Conservation (phyloP, 1,140 invertebrate species). For the Drosophila arawakana region DNA sequence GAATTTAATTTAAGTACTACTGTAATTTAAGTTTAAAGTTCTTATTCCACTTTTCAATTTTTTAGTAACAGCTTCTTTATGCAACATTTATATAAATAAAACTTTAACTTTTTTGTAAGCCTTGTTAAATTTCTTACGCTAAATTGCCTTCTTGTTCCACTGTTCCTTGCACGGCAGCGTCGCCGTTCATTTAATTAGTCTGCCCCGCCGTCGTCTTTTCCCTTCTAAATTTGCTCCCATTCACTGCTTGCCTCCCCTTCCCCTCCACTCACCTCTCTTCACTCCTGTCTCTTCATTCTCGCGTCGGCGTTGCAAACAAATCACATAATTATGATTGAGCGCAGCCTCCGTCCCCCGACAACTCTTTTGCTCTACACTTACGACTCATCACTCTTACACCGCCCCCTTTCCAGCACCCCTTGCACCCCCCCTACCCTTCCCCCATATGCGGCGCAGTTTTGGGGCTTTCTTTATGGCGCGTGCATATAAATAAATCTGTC, state of each 20-base stretch:
- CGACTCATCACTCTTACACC: slow-evolving; percentile 28
- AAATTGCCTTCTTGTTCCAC: no score
- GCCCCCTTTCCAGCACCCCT: background rate
- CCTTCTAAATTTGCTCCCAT: no score
- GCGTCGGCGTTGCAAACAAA: slow-evolving; percentile 72
- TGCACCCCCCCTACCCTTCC: background rate
- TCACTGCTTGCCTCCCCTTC: no score
- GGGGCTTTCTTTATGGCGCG: slow-evolving; percentile 75
- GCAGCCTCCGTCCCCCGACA: slow-evolving; percentile 55
- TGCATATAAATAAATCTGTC: slow-evolving; percentile 82
- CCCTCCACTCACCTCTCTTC: background rate
- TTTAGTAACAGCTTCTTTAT: no score
- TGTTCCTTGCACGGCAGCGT: slow-evolving; percentile 23
- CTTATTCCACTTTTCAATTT: no score
- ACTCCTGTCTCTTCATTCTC: background rate
- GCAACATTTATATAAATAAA: no score
- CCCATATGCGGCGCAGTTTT: slow-evolving; percentile 63
- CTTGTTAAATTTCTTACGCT: no score
- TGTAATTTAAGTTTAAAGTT: no score
- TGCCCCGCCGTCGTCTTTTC: slow-evolving; percentile 12
- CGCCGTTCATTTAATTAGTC: slow-evolving; percentile 71
- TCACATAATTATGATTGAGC: slow-evolving; percentile 82
- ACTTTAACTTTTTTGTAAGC: no score
- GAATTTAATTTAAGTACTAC: no score
- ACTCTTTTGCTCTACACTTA: slow-evolving; percentile 39